Evolutionary conservation across 2,888 invertebrate species (phyloP).

Genomic region (Acrobasis consociella): DNA sequence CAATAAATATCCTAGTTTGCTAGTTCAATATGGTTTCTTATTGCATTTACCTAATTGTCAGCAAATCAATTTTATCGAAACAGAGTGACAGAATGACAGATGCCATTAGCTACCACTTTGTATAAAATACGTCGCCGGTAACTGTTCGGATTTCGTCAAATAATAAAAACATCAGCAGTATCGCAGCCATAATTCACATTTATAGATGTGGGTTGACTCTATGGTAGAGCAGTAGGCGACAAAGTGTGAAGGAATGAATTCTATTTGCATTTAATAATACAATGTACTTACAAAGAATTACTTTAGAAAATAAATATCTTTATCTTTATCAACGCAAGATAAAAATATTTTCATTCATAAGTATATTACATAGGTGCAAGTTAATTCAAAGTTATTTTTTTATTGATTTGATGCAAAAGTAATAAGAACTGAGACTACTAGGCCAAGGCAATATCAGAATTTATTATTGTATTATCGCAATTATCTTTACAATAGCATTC

Average conservation of each 20-base stretch:
- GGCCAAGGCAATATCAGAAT: not conserved
- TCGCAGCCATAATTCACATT: not conserved
- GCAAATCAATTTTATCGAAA: not conserved
- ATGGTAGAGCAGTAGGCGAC: constrained; percentile 5
- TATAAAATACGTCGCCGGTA: not conserved
- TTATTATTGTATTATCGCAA: not conserved
- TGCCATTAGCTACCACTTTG: not conserved
- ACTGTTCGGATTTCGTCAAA: not conserved
- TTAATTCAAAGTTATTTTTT: no score
- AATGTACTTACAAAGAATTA: no score
- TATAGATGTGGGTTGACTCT: not conserved
- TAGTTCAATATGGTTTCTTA: no score
- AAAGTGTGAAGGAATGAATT: constrained; percentile 8
- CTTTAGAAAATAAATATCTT: no score
- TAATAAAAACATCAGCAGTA: constrained; percentile 1
- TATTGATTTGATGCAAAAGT: not conserved
- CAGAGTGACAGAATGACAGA: not conserved
- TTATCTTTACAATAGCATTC: not conserved
- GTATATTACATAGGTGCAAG: no score
- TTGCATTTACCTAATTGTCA: not conserved
- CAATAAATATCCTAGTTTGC: no score
- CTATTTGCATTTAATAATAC: not conserved
- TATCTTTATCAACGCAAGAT: no score
- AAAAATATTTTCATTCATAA: no score
- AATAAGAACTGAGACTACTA: not conserved